Conservation (phyloP, 2,888 invertebrate species). For the Platerodrilus igneus region DNA sequence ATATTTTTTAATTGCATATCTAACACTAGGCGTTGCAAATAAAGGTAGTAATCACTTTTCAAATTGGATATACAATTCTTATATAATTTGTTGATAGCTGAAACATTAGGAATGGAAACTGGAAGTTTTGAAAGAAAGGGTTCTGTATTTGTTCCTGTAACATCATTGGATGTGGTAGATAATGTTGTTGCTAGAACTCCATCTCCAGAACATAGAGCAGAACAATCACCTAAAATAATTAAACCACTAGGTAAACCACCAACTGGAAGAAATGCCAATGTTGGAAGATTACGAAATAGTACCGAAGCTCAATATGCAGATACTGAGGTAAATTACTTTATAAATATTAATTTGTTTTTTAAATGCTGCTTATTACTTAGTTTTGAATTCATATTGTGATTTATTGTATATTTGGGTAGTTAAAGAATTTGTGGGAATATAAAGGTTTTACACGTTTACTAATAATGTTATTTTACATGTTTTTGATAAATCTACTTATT, state of each 20-base stretch:
- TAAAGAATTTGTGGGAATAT: too few species aligned
- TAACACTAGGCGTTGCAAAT: too few species aligned
- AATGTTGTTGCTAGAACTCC: constrained; percentile 16
- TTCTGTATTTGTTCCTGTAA: constrained; percentile 46
- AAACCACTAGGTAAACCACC: constrained; percentile 9
- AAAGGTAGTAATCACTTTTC: neutral
- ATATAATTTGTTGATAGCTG: constrained; percentile 55
- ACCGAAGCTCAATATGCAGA: constrained; percentile 50
- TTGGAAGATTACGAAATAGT: constrained; percentile 44
- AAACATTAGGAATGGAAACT: constrained; percentile 72
- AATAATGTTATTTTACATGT: too few species aligned
- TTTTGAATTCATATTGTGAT: too few species aligned
- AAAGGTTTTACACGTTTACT: too few species aligned
- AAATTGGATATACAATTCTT: constrained; percentile 14
- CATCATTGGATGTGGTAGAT: constrained; percentile 48
- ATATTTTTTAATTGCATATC: too few species aligned
- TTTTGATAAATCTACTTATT: too few species aligned
- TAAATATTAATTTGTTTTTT: neutral
- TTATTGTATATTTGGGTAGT: too few species aligned
- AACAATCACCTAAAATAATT: neutral
- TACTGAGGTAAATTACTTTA: constrained; percentile 44
- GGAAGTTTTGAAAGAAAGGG: constrained; percentile 52
- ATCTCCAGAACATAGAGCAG: constrained; percentile 10
- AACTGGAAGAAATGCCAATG: constrained; percentile 26
- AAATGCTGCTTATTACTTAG: neutral